Evolutionary conservation across 2,888 invertebrate genomes (phyloP), one percentile per base, ranked within the genome.

Genomic region (Aproaerema taeniolella): DNA sequence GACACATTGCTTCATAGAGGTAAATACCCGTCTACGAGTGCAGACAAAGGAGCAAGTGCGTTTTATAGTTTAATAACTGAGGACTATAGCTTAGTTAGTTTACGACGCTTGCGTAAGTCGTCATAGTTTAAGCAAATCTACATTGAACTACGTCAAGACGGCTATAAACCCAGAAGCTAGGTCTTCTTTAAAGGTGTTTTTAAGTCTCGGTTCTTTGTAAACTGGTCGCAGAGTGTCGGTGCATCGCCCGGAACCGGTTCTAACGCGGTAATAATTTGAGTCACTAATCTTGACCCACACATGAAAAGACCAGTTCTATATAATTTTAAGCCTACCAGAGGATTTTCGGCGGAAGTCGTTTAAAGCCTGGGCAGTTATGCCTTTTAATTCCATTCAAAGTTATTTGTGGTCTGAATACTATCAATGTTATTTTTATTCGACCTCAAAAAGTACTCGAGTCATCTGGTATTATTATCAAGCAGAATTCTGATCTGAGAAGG

Each of bases 271-370:
- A 61, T 78, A 74, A 76, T 72, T 77, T 74, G 61, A 59, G 70
- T 71, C 67, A 69, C 69, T 75, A 78, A 79, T 80, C 74, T 80
- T 85, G 85, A 83, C 83, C 83, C 78, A 81, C 73, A 82, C 76
- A 62, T 67, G 74, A 58, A 55, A 43, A 53, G 62, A 67, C 73
- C 67, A 71, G 74, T 75, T 73, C 59, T 61, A 48, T 46, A 49
- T 28, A 12, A 51, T 52, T 58, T 63, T 10, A 13, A 24, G 2
- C 17, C 15, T 63, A 64, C 59, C 61, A 58, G 58, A 57, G 55
- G 52, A 63, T 61, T 58, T 61, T 54, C 52, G 53, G 57, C 67
- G 71, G 67, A 75, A 73, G 64, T 67, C 41, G 39, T 57, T n/a
- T 40, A 46, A 26, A 26, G 8, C n/a, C n/a, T 3, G n/a, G 26